Evolutionary conservation across 2,113 vertebrate genomes (phyloP).

Genomic region (Ailuropoda melanoleuca): DNA sequence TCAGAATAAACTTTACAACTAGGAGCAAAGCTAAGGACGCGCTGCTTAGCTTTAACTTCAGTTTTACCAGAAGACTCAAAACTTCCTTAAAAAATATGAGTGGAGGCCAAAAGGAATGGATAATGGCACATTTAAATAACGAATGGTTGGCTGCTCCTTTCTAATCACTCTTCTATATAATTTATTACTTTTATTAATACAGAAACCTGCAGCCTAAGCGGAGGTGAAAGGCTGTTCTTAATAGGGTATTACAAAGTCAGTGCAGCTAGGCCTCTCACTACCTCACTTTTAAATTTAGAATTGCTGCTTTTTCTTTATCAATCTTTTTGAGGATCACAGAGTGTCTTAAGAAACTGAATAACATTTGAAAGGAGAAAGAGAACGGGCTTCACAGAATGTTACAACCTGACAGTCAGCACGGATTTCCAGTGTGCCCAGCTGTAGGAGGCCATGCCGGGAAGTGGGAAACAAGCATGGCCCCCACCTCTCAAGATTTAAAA

Average conservation of each 20-base stretch:
- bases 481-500: neutral
- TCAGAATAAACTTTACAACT: neutral
- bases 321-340: neutral
- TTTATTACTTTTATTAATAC: neutral
- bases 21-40: neutral
- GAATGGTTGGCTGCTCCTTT: neutral
- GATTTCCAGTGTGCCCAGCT: neutral
- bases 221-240: neutral
- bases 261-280: neutral
- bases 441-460: neutral
- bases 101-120: neutral
- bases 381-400: neutral
- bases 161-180: neutral
- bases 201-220: neutral
- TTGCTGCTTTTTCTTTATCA: neutral
- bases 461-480: neutral
- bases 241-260: neutral
- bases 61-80: neutral
- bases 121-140: neutral
- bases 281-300: slow-evolving; percentile 3
- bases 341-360: neutral
- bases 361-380: neutral
- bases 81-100: neutral
- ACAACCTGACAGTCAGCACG: neutral
- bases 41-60: neutral